Base-by-base conservation (phyloP, 2,888 invertebrate species). In the Marasmarcha lunaedactyla region DNA sequence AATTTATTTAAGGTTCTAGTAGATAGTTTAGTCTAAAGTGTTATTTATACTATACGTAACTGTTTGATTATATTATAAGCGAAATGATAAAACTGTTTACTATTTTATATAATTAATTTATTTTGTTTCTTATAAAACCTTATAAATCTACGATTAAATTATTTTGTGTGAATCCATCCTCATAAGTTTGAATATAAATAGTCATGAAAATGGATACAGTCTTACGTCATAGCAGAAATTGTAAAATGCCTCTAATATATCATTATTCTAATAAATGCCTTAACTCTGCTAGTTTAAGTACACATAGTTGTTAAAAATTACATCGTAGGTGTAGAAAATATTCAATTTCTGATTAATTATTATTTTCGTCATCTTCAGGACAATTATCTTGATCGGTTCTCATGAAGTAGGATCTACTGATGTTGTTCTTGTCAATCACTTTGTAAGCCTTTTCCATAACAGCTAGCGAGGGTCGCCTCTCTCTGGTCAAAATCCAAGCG, bases 301-400 rank as follows among this genome's bases (percentile, higher is more conserved):
- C 7, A 20, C 7, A 20, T 5, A 20, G 20, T 20, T 20, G 7
- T 3, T 20, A 20, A 5, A 20, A 20, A 20, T n/a, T n/a, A n/a
- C n/a, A n/a, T n/a, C n/a, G n/a, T n/a, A n/a, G n/a, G n/a, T n/a
- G n/a, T n/a, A n/a, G n/a, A n/a, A n/a, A n/a, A n/a, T n/a, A n/a
- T 5, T 20, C 20, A 20, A 5, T 20, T 3, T 20, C 4, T 20
- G 20, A 5, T 20, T 7, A 20, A 26, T 37, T 25, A 26, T 12
- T 13, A 2, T 15, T 36, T 36, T 25, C 5, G 6, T 36, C 14
- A 36, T 36, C 14, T 9, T 56, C 56, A 5, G 65, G 57, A 27
- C 89, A 90, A 55, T 87, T 85, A 38, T 67, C 76, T 49, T 90
- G 90, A 54, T 89, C 87, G 0, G 90, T 90, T 40, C 84, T 72